Evolutionary conservation across 2,797 vertebrate species (phyloP), one percentile per base, ranked within the genome.

Genomic region (Gorsachius magnificus): DNA sequence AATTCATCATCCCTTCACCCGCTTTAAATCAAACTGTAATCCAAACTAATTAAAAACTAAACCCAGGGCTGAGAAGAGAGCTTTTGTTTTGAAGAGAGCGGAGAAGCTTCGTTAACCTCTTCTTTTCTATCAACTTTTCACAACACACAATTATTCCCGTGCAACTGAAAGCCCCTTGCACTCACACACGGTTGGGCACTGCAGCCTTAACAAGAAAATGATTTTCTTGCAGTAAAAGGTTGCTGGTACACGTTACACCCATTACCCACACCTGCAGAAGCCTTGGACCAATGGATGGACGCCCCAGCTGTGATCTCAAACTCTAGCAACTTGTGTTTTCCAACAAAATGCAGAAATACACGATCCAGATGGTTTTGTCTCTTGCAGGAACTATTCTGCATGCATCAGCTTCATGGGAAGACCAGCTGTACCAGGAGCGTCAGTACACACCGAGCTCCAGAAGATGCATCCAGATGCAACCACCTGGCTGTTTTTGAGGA

Each of bases 41-140:
- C 96, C 95, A 94, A 97, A 96, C 94, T 97, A 97, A 98, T 98
- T 98, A 98, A 97, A 96, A 96, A 90, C 92, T 96, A 97, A 96
- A 96, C 84, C 93, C 92, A 94, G 61, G 64, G 83, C 92, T 95
- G 91, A 81, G 85, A 94, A 90, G 80, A 91, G 95, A 94, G 92
- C 95, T 97, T 96, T 93, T 97, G 91, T 93, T 94, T 92, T 79
- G 46, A 80, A 74, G 69, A 69, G 65, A 95, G 51, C 38, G 50
- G 63, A 96, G 87, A 92, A 95, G 91, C 91, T 94, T 97, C 61
- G 94, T 98, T 98, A 98, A 97, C 96, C 95, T 97, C 83, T 92
- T 95, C 92, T 85, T 70, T 89, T 95, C 94, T 72, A 70, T 65
- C 74, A 79, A 45, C 81, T 92, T 93, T 86, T 89, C 86, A 69